These are phyloP conservation scores for Laspeyria flexula DNA, from an alignment of 2,888 invertebrate genomes.

Conservation along the genomic window DNA sequence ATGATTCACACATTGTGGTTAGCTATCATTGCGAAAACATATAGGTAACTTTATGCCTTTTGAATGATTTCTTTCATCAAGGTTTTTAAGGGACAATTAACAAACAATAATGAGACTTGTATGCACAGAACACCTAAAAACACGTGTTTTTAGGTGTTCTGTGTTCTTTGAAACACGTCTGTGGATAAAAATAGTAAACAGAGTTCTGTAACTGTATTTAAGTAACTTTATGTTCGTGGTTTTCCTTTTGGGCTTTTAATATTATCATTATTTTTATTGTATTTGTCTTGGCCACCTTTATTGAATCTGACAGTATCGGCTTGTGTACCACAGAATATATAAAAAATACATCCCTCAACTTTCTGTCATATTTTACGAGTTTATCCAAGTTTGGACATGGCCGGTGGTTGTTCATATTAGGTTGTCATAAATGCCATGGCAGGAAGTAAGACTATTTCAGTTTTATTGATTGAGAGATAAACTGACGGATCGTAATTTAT, in stretches of 20 bases:
- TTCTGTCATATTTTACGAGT: slow-evolving; percentile 41
- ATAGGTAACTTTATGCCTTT: no score
- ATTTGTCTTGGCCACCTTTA: slow-evolving; percentile 14
- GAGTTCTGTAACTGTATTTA: background rate
- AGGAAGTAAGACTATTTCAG: slow-evolving; percentile 66
- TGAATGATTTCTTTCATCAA: no score
- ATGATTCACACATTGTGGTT: no score
- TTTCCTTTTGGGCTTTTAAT: background rate
- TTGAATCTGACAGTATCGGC: slow-evolving; percentile 17
- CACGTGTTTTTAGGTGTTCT: no score
- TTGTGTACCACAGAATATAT: slow-evolving; percentile 27
- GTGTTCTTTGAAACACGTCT: no score
- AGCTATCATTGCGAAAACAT: no score
- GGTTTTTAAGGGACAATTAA: no score
- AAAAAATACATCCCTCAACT: slow-evolving; percentile 23
- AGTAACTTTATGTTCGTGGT: background rate
- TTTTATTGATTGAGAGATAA: slow-evolving; percentile 70
- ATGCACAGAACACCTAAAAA: no score
- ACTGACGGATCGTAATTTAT: slow-evolving; percentile 51
- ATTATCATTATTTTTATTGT: slow-evolving; percentile 7
- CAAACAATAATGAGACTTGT: no score
- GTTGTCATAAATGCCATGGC: slow-evolving; percentile 54
- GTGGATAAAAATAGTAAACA: background rate
- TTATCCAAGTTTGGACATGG: slow-evolving; percentile 43
- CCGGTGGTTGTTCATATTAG: slow-evolving; percentile 40